phyloP scores from a whole-genome alignment of 2,888 invertebrate species.

The Tiliacea aurago region DNA sequence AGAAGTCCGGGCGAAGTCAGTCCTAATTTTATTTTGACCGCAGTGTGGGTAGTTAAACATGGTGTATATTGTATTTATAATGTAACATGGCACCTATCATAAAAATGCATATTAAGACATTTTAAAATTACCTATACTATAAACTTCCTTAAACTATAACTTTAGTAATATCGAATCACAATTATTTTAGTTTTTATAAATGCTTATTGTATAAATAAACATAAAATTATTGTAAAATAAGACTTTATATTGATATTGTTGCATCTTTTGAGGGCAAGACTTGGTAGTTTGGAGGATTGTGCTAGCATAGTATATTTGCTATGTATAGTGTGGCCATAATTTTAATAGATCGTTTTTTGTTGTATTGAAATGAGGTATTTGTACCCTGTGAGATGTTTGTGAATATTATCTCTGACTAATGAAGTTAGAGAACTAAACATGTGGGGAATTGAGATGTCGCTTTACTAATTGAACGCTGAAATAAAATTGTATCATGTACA shows the following conservation, averaged over 20 bases:
- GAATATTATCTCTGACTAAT: slow-evolving; percentile 15
- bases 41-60: slow-evolving; percentile 17
- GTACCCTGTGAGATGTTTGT: slow-evolving; percentile 31
- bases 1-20: slow-evolving; percentile 1
- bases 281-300: slow-evolving; percentile 41
- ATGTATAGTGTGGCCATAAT: slow-evolving; percentile 52
- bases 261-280: slow-evolving; percentile 57
- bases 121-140: slow-evolving; percentile 41
- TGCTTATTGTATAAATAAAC: slow-evolving; percentile 52
- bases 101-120: slow-evolving; percentile 40
- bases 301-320: slow-evolving; percentile 54
- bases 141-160: slow-evolving; percentile 21
- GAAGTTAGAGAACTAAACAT: slow-evolving; percentile 18
- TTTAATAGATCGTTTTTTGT: slow-evolving; percentile 37
- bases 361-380: slow-evolving; percentile 49
- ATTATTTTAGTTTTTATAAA: slow-evolving; percentile 61
- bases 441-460: slow-evolving; percentile 58
- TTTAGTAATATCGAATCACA: slow-evolving; percentile 49
- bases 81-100: slow-evolving; percentile 55
- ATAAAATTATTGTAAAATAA: slow-evolving; percentile 50
- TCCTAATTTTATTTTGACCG: slow-evolving; percentile 20
- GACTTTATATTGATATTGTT: slow-evolving; percentile 58
- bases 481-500: slow-evolving; percentile 69
- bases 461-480: slow-evolving; percentile 30
- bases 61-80: slow-evolving; percentile 47